A percentile compares a stretch with the other conserved stretches of the same genome.
Evolutionary conservation across 1,140 invertebrate species (phyloP).

Genomic region (Holotrichia oblita): DNA sequence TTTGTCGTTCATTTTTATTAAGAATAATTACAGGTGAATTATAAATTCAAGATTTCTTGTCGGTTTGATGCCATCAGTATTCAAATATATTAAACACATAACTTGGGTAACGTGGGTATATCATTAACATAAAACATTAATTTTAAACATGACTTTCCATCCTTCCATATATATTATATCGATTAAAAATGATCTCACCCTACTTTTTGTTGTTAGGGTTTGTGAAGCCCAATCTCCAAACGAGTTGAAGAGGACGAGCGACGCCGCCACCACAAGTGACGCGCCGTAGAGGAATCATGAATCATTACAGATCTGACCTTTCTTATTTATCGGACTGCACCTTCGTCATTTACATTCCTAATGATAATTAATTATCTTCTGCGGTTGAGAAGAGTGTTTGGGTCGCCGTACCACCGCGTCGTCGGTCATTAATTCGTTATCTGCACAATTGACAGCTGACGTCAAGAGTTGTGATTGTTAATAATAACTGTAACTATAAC

Average conservation of each 20-base stretch:
- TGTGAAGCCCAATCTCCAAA: neutral
- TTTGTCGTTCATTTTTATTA: too few relatives aligned
- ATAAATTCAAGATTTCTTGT: too few relatives aligned
- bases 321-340: constrained; percentile 35
- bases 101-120: neutral
- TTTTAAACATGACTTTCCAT: neutral
- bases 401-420: constrained; percentile 32
- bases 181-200: constrained; percentile 21
- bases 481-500: constrained; percentile 36
- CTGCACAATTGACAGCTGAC: constrained; percentile 39
- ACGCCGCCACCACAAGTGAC: neutral
- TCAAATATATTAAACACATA: too few relatives aligned
- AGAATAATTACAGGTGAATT: too few relatives aligned
- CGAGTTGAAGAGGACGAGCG: neutral
- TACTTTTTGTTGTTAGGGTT: neutral
- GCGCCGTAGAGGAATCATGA: constrained; percentile 32
- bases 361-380: constrained; percentile 41
- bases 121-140: constrained; percentile 33
- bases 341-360: constrained; percentile 41
- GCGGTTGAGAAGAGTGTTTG: constrained; percentile 27
- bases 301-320: constrained; percentile 40
- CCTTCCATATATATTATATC: neutral
- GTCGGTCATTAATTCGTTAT: constrained; percentile 41
- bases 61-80: too few relatives aligned
- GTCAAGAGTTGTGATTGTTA: constrained; percentile 39